Evolutionary conservation across 2,797 vertebrate species (phyloP).

Genomic region (Orientallactaga sibirica): DNA sequence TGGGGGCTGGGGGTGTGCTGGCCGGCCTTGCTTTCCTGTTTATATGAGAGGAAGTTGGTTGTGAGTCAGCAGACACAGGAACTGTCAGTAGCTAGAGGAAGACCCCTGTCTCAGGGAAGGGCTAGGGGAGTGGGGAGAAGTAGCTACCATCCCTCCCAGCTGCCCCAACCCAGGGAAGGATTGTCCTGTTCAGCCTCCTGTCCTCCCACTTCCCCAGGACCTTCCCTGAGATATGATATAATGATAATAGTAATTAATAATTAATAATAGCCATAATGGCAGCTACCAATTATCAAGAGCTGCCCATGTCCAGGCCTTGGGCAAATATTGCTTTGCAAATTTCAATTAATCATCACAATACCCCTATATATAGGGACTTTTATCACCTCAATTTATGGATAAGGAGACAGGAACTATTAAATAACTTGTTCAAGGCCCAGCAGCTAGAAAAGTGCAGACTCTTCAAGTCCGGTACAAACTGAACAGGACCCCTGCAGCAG

Average conservation of each 20-base stretch:
- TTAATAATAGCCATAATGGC: conserved; percentile 47
- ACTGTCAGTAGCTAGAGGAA: conserved; percentile 64
- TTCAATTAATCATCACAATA: conserved; percentile 52
- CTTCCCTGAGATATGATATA: conserved; percentile 22
- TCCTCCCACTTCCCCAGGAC: background rate
- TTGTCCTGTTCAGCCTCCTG: conserved; percentile 14
- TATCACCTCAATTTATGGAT: conserved; percentile 54
- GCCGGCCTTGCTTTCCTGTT: conserved; percentile 76
- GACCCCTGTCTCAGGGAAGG: conserved; percentile 60
- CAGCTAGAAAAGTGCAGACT: conserved; percentile 36
- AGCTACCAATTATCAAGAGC: conserved; percentile 42
- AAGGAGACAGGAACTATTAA: conserved; percentile 50
- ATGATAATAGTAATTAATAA: conserved; percentile 36
- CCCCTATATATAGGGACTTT: conserved; percentile 33
- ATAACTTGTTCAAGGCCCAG: conserved; percentile 6
- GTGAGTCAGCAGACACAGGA: conserved; percentile 79
- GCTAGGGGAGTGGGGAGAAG: background rate
- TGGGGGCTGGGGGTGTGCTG: background rate
- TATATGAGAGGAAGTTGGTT: conserved; percentile 81
- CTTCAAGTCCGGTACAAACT: background rate
- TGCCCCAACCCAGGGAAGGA: background rate
- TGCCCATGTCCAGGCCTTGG: background rate
- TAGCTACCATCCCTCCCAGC: background rate
- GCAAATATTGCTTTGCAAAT: conserved; percentile 46
- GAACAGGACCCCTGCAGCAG: background rate